phyloP scores from a whole-genome alignment of 1,140 invertebrate species.

The Stratiolaelaps scimitus region DNA sequence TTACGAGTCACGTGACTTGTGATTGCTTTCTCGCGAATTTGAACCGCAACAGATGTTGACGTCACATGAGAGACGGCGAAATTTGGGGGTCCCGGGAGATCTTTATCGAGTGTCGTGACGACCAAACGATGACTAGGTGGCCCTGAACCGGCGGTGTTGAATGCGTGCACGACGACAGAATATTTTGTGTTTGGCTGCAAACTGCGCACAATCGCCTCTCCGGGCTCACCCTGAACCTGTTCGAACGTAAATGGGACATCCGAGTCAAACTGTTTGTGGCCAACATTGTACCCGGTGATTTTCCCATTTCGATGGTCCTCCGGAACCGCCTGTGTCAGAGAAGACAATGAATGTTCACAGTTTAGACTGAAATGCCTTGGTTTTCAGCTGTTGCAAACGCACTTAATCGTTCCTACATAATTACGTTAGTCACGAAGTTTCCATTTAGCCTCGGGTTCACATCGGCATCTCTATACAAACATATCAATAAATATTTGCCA shows the following conservation, averaged over 20 bases:
- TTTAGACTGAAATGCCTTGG: no score
- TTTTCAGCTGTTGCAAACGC: no score
- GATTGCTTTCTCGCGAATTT: slow-evolving; percentile 12
- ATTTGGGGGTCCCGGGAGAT: slow-evolving; percentile 4
- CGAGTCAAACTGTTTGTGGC: slow-evolving; percentile 21
- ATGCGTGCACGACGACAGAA: neutral
- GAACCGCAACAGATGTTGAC: neutral
- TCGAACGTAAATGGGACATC: slow-evolving; percentile 25
- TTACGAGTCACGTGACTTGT: slow-evolving; percentile 17
- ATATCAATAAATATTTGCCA: no score
- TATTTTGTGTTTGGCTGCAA: slow-evolving; percentile 20
- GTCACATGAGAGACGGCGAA: slow-evolving; percentile 15
- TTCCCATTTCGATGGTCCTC: slow-evolving; percentile 22
- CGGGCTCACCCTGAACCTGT: slow-evolving; percentile 10
- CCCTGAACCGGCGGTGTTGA: slow-evolving; percentile 6
- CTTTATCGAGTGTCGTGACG: slow-evolving; percentile 6
- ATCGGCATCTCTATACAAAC: no score
- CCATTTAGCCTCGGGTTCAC: no score
- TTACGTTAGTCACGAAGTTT: no score
- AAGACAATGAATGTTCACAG: no score
- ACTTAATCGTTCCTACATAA: no score
- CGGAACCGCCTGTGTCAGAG: neutral
- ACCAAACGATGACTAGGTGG: neutral
- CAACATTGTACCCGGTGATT: slow-evolving; percentile 12
- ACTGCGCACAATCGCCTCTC: slow-evolving; percentile 20